Conservation (phyloP, 2,888 invertebrate genomes). For the Agrypnus murinus region DNA sequence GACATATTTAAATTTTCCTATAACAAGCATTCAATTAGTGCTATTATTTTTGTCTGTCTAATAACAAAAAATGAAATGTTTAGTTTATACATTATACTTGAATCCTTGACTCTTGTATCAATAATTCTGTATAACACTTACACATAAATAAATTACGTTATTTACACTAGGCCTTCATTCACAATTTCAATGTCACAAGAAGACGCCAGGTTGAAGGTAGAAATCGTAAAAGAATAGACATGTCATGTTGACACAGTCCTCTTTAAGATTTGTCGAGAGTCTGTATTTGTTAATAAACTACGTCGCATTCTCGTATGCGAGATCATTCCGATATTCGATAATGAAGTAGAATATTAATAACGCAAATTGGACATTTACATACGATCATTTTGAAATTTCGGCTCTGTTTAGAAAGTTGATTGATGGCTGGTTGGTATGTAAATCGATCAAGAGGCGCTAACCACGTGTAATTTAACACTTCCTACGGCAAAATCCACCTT, state of each 20-base stretch:
- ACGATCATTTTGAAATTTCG: conserved; percentile 52
- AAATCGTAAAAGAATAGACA: conserved; percentile 37
- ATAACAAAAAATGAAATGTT: neutral
- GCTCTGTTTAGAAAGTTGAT: conserved; percentile 58
- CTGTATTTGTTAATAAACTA: conserved; percentile 40
- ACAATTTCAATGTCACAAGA: conserved; percentile 43
- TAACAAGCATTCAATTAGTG: conserved; percentile 7
- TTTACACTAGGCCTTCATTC: conserved; percentile 38
- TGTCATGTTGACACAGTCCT: conserved; percentile 39
- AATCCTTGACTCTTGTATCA: conserved; percentile 33
- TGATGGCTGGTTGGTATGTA: conserved; percentile 56
- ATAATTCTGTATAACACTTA: conserved; percentile 30
- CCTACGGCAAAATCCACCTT: conserved; percentile 59
- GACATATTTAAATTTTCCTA: too few species aligned
- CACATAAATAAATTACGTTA: conserved; percentile 36
- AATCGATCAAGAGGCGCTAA: conserved; percentile 58
- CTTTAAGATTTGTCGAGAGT: conserved; percentile 40
- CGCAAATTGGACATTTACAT: conserved; percentile 55
- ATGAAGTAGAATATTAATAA: conserved; percentile 52
- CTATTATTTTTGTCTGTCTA: conserved; percentile 4
- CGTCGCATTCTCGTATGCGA: conserved; percentile 23
- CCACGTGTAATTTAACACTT: conserved; percentile 59
- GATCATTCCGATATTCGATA: conserved; percentile 43
- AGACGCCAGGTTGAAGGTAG: conserved; percentile 44
- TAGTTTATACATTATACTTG: conserved; percentile 18